phyloP scores from a whole-genome alignment of 2,888 invertebrate species.

The Dyspetes luteomarginatus region DNA sequence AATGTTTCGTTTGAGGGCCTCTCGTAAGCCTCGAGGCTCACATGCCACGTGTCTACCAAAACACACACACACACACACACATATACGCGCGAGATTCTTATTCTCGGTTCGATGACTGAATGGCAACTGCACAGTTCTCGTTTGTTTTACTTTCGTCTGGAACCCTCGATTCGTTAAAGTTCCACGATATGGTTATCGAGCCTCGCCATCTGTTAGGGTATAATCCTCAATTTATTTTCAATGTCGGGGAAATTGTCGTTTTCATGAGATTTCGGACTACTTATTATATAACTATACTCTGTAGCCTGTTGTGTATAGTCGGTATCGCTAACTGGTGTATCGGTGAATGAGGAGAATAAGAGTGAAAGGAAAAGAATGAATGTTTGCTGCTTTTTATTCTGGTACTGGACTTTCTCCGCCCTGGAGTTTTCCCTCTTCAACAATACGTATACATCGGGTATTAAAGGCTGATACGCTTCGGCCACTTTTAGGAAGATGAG shows the following conservation, averaged over 20 bases:
- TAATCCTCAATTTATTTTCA: slow-evolving; percentile 70
- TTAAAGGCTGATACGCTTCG: slow-evolving; percentile 4
- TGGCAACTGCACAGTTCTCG: slow-evolving; percentile 7
- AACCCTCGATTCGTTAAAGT: slow-evolving; percentile 37
- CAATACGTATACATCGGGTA: slow-evolving; percentile 13
- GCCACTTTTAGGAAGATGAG: background rate
- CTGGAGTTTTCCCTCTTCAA: background rate
- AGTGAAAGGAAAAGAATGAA: slow-evolving; percentile 23
- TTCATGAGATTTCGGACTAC: slow-evolving; percentile 13
- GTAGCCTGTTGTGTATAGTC: background rate
- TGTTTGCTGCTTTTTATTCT: no score
- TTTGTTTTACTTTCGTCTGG: slow-evolving; percentile 55
- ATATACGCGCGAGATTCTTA: slow-evolving; percentile 7
- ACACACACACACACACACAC: background rate
- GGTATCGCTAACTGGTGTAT: slow-evolving; percentile 14
- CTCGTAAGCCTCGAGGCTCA: slow-evolving; percentile 15
- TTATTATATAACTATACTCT: background rate
- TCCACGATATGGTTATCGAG: slow-evolving; percentile 41
- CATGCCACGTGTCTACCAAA: background rate
- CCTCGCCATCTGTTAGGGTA: slow-evolving; percentile 39
- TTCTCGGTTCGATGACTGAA: slow-evolving; percentile 4
- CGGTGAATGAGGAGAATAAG: slow-evolving; percentile 42
- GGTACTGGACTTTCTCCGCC: background rate
- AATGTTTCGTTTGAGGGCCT: slow-evolving; percentile 39
- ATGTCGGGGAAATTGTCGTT: slow-evolving; percentile 49